These are phyloP conservation scores for Tigriopus japonicus DNA, from an alignment of 1,140 invertebrate species.

Conservation along the genomic window DNA sequence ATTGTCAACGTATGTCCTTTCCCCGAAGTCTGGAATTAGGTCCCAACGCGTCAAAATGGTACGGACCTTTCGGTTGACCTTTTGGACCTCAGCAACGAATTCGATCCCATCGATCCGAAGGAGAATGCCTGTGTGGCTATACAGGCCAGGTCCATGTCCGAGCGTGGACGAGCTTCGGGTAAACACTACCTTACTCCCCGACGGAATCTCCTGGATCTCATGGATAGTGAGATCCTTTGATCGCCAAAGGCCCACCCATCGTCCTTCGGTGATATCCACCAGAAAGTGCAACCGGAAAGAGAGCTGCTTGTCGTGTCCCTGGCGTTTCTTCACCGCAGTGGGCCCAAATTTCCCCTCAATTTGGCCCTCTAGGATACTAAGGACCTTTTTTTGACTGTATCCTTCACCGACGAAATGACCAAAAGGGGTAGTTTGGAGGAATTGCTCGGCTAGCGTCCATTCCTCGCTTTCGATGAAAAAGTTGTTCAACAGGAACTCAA, in stretches of 20 bases:
- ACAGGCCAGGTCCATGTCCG: neutral
- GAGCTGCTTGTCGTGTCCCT: neutral
- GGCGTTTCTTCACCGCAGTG: neutral
- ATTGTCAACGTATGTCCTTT: neutral
- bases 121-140: neutral
- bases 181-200: neutral
- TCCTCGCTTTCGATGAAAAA: neutral
- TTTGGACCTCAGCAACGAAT: neutral
- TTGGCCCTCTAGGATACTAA: neutral
- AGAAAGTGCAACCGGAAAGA: neutral
- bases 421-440: neutral
- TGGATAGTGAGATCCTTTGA: neutral
- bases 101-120: neutral
- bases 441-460: neutral
- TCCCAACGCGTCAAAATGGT: neutral
- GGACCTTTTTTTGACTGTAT: neutral
- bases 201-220: neutral
- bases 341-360: neutral
- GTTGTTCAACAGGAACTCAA: neutral
- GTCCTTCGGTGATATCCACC: neutral
- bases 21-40: neutral
- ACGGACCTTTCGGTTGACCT: neutral
- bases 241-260: neutral
- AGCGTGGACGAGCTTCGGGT: neutral
- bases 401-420: neutral